Evolutionary conservation across 1,140 invertebrate species (phyloP).

Genomic region (Metopolophium dirhodum): DNA sequence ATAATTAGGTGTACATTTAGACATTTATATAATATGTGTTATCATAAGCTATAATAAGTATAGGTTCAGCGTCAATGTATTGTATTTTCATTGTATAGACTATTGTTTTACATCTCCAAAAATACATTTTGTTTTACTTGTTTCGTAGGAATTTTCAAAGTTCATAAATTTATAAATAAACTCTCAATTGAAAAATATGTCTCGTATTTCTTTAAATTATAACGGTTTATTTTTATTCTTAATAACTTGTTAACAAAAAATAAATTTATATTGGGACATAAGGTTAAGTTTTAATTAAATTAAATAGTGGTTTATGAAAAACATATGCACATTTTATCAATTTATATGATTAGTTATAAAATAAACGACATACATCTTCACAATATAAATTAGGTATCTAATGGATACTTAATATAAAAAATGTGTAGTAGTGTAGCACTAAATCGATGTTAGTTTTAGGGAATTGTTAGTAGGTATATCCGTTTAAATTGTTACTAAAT

Average conservation of each 20-base stretch:
- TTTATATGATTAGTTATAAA: background rate
- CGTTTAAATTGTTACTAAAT: background rate
- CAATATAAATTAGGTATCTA: background rate
- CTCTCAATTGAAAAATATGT: background rate
- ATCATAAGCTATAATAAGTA: background rate
- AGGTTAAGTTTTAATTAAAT: too few species aligned
- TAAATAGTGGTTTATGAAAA: background rate
- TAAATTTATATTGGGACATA: too few species aligned
- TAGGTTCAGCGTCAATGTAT: background rate
- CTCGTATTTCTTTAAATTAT: background rate
- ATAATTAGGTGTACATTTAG: background rate
- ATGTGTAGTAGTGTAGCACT: background rate
- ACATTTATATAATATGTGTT: background rate
- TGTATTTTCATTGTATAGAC: background rate
- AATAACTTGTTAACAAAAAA: background rate
- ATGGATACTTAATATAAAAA: background rate
- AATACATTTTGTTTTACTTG: background rate
- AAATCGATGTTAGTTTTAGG: background rate
- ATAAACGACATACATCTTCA: background rate
- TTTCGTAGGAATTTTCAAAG: background rate
- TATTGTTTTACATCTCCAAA: background rate
- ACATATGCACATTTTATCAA: background rate
- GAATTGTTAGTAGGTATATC: too few species aligned
- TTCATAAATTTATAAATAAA: background rate
- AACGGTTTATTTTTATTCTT: background rate